Conservation (phyloP, 2,888 invertebrate genomes). For the Mellilla xanthometata region DNA sequence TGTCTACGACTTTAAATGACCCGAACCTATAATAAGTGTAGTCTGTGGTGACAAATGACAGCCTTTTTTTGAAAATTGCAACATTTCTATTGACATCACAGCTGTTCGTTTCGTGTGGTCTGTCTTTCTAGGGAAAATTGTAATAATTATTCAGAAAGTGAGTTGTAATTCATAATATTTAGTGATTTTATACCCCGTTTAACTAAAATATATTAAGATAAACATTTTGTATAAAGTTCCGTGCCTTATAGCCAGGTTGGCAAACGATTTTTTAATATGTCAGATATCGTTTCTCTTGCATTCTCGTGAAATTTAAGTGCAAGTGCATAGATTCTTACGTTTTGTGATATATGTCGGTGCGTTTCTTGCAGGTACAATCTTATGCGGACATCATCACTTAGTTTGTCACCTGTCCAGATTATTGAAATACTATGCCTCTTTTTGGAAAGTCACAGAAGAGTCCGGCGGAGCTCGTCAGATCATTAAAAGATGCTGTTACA, state of each 20-base stretch:
- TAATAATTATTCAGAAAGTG: constrained; percentile 69
- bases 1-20: too few relatives aligned
- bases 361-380: constrained; percentile 67
- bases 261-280: constrained; percentile 56
- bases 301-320: constrained; percentile 61
- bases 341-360: constrained; percentile 38
- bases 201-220: constrained; percentile 33
- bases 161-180: constrained; percentile 59
- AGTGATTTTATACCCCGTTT: constrained; percentile 42
- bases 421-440: constrained; percentile 90
- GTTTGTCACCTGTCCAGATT: constrained; percentile 58
- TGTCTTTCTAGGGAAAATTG: constrained; percentile 69
- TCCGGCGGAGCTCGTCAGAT: constrained; percentile 97
- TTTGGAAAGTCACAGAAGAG: constrained; percentile 99
- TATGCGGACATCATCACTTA: constrained; percentile 74
- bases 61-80: constrained; percentile 40
- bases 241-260: constrained; percentile 50
- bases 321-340: constrained; percentile 47
- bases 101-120: constrained; percentile 78
- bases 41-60: constrained; percentile 11
- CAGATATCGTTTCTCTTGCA: constrained; percentile 64
- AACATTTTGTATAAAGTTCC: constrained; percentile 37
- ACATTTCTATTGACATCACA: constrained; percentile 73
- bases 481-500: constrained; percentile 95
- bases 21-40: too few relatives aligned